A percentile compares a stretch with the other conserved stretches of the same genome.
phyloP scores from a whole-genome alignment of 2,113 vertebrate species.

The Heliornis fulica region DNA sequence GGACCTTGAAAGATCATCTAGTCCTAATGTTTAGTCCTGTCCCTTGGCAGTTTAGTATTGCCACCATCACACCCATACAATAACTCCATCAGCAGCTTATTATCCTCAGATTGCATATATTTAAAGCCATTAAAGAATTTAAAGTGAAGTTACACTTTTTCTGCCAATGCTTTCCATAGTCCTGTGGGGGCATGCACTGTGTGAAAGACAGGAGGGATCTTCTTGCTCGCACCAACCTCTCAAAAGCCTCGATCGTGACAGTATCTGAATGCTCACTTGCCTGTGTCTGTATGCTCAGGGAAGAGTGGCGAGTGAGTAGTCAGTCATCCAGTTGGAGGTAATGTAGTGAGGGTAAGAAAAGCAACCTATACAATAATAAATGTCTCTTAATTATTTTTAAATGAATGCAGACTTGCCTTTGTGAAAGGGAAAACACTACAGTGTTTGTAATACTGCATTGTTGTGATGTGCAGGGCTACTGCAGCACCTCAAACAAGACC shows the following conservation, averaged over 20 bases:
- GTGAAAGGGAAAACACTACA: not conserved
- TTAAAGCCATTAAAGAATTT: not conserved
- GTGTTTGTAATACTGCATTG: not conserved
- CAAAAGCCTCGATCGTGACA: not conserved
- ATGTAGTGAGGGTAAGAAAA: not conserved
- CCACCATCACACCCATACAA: not conserved
- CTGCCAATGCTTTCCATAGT: not conserved
- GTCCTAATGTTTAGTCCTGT: too few species aligned
- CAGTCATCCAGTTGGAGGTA: not conserved
- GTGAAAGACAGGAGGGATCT: not conserved
- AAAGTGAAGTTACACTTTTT: not conserved
- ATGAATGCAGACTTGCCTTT: not conserved
- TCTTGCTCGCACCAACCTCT: not conserved
- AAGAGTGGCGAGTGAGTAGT: not conserved
- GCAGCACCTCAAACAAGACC: not conserved
- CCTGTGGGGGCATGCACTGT: not conserved
- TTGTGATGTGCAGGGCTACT: not conserved
- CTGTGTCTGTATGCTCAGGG: not conserved
- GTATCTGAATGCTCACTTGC: not conserved
- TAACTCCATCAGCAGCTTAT: not conserved
- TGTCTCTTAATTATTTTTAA: not conserved
- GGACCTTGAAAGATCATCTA: too few species aligned
- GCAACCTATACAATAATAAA: not conserved
- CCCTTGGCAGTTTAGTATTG: not conserved
- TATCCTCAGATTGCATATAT: not conserved